Conservation (phyloP, 1,140 invertebrate species). For the Nasonia longicornis region DNA sequence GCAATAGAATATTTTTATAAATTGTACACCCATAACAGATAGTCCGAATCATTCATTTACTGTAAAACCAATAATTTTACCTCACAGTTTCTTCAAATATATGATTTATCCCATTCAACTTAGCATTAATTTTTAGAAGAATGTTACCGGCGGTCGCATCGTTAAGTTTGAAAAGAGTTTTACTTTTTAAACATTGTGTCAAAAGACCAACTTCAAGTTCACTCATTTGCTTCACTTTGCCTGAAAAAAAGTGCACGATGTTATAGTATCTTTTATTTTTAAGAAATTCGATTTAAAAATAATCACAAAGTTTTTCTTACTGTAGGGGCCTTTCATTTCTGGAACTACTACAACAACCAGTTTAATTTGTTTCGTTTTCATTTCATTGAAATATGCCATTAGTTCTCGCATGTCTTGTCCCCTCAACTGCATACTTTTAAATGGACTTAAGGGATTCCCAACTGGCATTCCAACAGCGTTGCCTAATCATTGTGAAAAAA, state of each 20-base stretch:
- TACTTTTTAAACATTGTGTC: slow-evolving; percentile 84
- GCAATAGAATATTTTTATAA: not conserved
- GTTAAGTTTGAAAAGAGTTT: slow-evolving; percentile 67
- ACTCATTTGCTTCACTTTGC: slow-evolving; percentile 78
- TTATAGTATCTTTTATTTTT: not conserved
- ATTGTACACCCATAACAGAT: not conserved
- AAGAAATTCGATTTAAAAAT: not conserved
- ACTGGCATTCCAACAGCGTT: slow-evolving; percentile 52
- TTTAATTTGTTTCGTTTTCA: slow-evolving; percentile 50
- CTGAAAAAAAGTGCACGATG: slow-evolving; percentile 46
- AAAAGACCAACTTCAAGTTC: slow-evolving; percentile 81
- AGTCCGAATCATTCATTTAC: not conserved
- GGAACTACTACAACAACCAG: slow-evolving; percentile 72
- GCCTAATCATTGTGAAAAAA: slow-evolving; percentile 23
- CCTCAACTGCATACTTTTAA: slow-evolving; percentile 50
- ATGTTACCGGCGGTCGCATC: slow-evolving; percentile 76
- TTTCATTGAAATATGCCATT: slow-evolving; percentile 31
- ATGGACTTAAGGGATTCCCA: slow-evolving; percentile 47
- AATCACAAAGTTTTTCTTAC: slow-evolving; percentile 53
- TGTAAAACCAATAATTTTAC: slow-evolving; percentile 38
- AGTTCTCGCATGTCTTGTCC: slow-evolving; percentile 9
- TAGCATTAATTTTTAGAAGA: slow-evolving; percentile 87
- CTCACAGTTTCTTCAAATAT: slow-evolving; percentile 61
- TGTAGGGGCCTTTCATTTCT: slow-evolving; percentile 64
- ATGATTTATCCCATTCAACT: slow-evolving; percentile 88